These are phyloP conservation scores for Drosophila erecta DNA, from an alignment of 1,140 invertebrate genomes.

Conservation along the genomic window DNA sequence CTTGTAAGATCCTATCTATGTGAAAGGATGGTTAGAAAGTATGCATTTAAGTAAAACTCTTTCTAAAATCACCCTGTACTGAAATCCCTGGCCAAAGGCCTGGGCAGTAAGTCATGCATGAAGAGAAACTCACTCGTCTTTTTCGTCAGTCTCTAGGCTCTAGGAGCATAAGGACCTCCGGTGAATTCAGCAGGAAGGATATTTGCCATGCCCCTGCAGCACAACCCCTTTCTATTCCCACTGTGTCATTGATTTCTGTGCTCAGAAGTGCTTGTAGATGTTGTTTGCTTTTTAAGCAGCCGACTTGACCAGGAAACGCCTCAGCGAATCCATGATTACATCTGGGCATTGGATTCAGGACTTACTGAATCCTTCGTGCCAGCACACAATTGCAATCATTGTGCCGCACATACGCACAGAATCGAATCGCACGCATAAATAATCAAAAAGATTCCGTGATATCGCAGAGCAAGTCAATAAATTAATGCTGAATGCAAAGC, in stretches of 20 bases:
- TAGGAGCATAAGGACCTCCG: constrained; percentile 22
- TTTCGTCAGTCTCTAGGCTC: constrained; percentile 8
- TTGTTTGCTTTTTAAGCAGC: constrained; percentile 75
- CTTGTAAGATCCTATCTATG: too few species aligned
- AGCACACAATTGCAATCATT: constrained; percentile 5
- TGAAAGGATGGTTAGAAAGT: too few species aligned
- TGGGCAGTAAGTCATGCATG: constrained; percentile 46
- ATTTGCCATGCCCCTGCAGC: constrained; percentile 13
- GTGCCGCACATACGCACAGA: background rate
- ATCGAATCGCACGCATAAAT: constrained; percentile 52
- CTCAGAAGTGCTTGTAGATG: constrained; percentile 47
- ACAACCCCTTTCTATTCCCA: background rate
- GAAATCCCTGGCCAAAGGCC: constrained; percentile 1
- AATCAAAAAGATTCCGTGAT: constrained; percentile 41
- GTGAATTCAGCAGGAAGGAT: constrained; percentile 33
- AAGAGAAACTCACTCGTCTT: constrained; percentile 25
- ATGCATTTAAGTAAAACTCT: too few species aligned
- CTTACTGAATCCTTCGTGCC: constrained; percentile 5
- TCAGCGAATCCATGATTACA: constrained; percentile 67
- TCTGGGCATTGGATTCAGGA: constrained; percentile 32
- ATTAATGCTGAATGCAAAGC: constrained; percentile 26
- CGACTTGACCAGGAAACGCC: constrained; percentile 53
- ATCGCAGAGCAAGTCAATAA: constrained; percentile 23
- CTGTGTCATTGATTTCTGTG: constrained; percentile 37
- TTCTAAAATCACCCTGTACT: constrained; percentile 18